Conservation (phyloP, 2,797 vertebrate genomes). For the Pogoniulus pusillus region DNA sequence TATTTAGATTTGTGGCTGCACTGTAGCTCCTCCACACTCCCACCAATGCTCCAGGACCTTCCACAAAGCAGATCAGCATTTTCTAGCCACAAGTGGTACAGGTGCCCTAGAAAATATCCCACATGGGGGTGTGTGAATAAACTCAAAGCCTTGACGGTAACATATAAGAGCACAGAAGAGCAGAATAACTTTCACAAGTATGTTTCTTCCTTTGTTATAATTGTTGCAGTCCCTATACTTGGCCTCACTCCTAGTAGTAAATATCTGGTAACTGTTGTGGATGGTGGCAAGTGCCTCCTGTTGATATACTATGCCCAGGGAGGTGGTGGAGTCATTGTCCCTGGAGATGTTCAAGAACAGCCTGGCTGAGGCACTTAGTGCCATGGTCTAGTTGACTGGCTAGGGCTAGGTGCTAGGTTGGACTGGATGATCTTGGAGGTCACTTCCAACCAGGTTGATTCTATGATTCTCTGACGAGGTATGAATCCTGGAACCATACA, state of each 20-base stretch:
- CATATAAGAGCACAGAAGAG: neutral
- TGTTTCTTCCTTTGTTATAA: neutral
- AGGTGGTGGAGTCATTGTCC: no score
- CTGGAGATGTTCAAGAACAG: no score
- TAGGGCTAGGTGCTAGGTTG: no score
- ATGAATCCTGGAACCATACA: neutral
- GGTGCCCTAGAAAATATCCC: neutral
- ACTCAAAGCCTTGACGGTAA: neutral
- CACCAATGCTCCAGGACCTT: rapidly evolving
- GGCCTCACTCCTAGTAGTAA: neutral
- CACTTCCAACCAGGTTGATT: no score
- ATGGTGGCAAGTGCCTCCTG: neutral
- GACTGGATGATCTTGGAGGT: no score
- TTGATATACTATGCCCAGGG: no score
- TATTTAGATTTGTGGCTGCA: neutral
- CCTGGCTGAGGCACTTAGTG: no score
- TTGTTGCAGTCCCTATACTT: neutral
- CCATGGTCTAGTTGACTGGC: no score
- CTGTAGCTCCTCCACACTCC: neutral
- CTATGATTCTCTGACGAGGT: no score
- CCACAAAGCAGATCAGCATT: neutral
- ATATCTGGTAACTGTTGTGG: neutral
- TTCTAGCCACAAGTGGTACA: neutral
- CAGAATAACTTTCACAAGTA: neutral
- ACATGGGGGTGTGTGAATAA: neutral